Evolutionary conservation across 2,888 invertebrate species (phyloP).

Genomic region (Tenodera sinensis): DNA sequence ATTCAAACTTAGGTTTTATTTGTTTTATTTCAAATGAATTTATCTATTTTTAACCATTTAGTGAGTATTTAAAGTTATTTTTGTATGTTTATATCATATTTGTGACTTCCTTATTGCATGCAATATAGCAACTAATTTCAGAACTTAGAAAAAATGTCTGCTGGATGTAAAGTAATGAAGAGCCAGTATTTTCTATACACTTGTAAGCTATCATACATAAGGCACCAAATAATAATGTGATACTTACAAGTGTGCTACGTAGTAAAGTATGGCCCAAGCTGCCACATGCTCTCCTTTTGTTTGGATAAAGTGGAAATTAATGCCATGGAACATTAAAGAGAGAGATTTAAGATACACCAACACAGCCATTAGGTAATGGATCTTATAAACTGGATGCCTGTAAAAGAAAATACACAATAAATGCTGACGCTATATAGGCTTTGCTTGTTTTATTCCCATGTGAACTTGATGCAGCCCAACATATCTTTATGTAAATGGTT

Average conservation of each 20-base stretch:
- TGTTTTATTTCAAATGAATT: too few species aligned
- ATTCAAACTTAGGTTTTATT: too few species aligned
- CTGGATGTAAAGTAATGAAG: too few species aligned
- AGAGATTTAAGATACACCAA: constrained; percentile 88
- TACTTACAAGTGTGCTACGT: constrained; percentile 93
- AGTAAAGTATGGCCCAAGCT: constrained; percentile 96
- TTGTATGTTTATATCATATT: too few species aligned
- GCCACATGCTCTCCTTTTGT: constrained; percentile 89
- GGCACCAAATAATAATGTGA: not conserved
- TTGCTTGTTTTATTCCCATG: constrained; percentile 45
- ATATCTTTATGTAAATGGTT: too few species aligned
- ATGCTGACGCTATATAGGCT: not conserved
- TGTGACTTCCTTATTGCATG: too few species aligned
- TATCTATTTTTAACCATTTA: too few species aligned
- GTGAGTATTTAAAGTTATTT: too few species aligned
- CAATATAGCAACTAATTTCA: too few species aligned
- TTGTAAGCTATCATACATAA: too few species aligned
- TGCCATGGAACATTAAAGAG: constrained; percentile 91
- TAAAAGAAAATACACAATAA: constrained; percentile 37
- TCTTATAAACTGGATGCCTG: constrained; percentile 83
- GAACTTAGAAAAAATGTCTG: too few species aligned
- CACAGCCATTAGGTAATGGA: constrained; percentile 95
- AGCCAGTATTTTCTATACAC: too few species aligned
- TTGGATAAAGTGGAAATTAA: constrained; percentile 92
- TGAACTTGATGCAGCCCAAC: constrained; percentile 51